Evolutionary conservation across 2,113 vertebrate genomes (phyloP).

Genomic region (Sebastes fasciatus): DNA sequence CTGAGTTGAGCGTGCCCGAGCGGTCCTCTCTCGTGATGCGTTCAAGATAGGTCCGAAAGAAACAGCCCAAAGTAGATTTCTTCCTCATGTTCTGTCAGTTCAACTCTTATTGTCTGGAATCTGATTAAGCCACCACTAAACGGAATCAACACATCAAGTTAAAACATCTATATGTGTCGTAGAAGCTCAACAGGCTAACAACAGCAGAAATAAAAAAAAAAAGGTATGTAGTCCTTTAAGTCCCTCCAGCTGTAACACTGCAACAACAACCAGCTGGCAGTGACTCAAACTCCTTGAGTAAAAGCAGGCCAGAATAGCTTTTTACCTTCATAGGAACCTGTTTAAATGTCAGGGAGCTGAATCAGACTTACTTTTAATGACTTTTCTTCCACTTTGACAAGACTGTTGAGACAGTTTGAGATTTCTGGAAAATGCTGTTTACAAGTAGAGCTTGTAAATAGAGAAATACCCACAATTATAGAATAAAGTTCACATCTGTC

Average conservation of each 20-base stretch:
- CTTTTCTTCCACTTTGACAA: not conserved
- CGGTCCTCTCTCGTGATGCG: slow-evolving; percentile 25
- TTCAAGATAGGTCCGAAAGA: slow-evolving; percentile 14
- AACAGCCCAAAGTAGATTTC: not conserved
- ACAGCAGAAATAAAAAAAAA: not conserved
- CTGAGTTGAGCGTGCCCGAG: too few species aligned
- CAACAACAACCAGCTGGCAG: not conserved
- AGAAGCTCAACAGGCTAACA: not conserved
- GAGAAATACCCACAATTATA: not conserved
- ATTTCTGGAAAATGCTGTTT: not conserved
- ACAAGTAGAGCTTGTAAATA: not conserved
- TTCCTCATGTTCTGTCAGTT: not conserved
- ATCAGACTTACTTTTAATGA: not conserved
- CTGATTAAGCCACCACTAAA: not conserved
- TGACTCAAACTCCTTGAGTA: not conserved
- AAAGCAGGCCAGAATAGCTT: not conserved
- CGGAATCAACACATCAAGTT: not conserved
- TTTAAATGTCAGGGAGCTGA: slow-evolving; percentile 2
- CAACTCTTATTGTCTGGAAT: not conserved
- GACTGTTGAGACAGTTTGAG: not conserved
- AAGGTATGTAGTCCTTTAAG: not conserved
- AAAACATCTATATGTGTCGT: not conserved
- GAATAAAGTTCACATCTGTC: not conserved
- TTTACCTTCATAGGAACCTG: not conserved
- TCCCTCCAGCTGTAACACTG: not conserved